Conservation (phyloP, 1,140 invertebrate species). For the Bombus difficillimus region DNA sequence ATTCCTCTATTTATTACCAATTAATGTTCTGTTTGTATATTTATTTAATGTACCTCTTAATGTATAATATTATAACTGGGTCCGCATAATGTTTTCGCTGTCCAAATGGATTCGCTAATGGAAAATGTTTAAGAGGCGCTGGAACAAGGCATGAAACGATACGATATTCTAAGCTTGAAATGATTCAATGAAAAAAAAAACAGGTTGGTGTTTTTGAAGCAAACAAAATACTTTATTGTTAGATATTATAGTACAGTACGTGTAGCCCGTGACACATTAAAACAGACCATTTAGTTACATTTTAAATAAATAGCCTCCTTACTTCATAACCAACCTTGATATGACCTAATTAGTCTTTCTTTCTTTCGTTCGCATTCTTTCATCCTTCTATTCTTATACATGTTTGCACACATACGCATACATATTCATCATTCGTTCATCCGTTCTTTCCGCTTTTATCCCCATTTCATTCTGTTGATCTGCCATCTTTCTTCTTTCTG, state of each 20-base stretch:
- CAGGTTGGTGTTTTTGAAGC: constrained; percentile 72
- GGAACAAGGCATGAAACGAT: neutral
- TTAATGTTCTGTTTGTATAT: too few species aligned
- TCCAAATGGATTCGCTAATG: too few species aligned
- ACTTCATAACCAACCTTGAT: constrained; percentile 82
- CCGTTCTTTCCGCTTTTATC: constrained; percentile 54
- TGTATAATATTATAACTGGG: too few species aligned
- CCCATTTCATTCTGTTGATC: constrained; percentile 64
- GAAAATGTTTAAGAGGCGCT: too few species aligned
- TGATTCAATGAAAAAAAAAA: neutral
- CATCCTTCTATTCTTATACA: constrained; percentile 33
- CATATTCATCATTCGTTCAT: constrained; percentile 5
- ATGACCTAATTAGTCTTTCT: constrained; percentile 72
- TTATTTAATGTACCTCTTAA: too few species aligned
- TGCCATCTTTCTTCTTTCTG: constrained; percentile 59
- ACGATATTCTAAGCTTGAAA: neutral
- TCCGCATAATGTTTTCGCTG: too few species aligned
- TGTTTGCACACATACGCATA: constrained; percentile 2
- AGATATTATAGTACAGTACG: constrained; percentile 83
- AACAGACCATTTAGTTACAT: constrained; percentile 83
- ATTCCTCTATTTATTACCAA: too few species aligned
- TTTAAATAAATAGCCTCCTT: constrained; percentile 82
- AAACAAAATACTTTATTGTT: constrained; percentile 84
- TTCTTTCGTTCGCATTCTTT: constrained; percentile 27
- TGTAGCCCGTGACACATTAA: constrained; percentile 83